These are phyloP conservation scores for Stichopus horrens DNA, from an alignment of 53 echinoderm and acorn worm genomes.

Conservation along the genomic window DNA sequence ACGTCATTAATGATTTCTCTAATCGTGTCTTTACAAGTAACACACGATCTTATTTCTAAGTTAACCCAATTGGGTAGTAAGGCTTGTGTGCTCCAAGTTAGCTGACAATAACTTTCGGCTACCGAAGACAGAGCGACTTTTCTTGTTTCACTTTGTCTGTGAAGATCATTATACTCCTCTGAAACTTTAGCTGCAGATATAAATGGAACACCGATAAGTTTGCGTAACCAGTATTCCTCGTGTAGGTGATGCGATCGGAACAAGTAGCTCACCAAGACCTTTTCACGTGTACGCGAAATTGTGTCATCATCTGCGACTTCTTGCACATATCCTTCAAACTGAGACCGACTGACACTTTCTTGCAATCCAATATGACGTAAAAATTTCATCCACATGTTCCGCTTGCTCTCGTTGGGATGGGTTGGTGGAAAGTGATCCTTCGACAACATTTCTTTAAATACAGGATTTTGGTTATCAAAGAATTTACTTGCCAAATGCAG, in stretches of 20 bases:
- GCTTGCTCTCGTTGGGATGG: background rate
- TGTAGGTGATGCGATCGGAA: constrained; percentile 11
- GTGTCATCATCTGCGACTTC: background rate
- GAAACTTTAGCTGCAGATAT: background rate
- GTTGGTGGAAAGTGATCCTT: background rate
- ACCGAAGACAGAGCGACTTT: background rate
- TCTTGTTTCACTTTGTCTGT: background rate
- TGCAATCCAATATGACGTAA: constrained; percentile 5
- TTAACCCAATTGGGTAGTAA: background rate
- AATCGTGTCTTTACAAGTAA: too few relatives aligned
- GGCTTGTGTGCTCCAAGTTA: background rate
- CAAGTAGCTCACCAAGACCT: background rate
- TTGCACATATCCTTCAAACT: background rate
- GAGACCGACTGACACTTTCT: background rate
- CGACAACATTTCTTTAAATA: constrained; percentile 9
- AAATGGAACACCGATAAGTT: background rate
- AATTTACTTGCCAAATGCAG: background rate
- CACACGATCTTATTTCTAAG: too few relatives aligned
- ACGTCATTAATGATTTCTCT: background rate
- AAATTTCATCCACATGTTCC: background rate
- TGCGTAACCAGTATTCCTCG: background rate
- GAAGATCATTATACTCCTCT: background rate
- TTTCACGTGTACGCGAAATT: background rate
- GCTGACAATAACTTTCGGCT: background rate
- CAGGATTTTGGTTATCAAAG: constrained; percentile 2